Conservation (phyloP, 2,797 vertebrate genomes). For the Hypotaenidia philippensis region DNA sequence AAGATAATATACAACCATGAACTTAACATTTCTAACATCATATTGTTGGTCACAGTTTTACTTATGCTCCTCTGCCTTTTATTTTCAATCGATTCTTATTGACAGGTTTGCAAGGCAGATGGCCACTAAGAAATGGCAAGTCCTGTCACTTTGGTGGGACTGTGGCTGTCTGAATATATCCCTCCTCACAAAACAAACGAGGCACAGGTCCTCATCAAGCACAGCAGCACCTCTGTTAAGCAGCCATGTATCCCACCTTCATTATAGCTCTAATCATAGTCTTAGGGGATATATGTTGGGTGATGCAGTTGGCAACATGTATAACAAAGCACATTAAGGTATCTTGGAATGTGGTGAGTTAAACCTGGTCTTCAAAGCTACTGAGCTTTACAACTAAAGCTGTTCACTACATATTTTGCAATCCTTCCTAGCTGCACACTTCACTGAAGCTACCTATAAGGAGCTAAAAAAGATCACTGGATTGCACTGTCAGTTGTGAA, state of each 20-base stretch:
- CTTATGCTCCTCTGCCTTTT: neutral
- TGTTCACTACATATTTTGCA: neutral
- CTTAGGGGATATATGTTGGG: neutral
- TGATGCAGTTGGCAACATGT: neutral
- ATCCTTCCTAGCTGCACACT: neutral
- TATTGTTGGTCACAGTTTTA: neutral
- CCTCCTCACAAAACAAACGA: neutral
- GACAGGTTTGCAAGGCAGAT: neutral
- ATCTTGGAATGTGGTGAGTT: neutral
- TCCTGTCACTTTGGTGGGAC: neutral
- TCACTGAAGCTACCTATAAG: neutral
- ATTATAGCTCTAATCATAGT: neutral
- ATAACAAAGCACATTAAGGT: neutral
- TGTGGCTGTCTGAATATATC: neutral
- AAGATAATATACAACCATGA: neutral
- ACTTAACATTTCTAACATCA: neutral
- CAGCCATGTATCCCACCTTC: neutral
- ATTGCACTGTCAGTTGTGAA: neutral
- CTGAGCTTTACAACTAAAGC: neutral
- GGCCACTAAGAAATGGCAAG: neutral
- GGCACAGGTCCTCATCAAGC: neutral
- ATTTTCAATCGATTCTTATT: neutral
- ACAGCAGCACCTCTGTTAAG: neutral
- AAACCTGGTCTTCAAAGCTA: neutral
- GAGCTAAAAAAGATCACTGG: neutral